Evolutionary conservation across 2,888 invertebrate genomes (phyloP), one percentile per base, ranked within the genome.

Genomic region (Andrena fulva): DNA sequence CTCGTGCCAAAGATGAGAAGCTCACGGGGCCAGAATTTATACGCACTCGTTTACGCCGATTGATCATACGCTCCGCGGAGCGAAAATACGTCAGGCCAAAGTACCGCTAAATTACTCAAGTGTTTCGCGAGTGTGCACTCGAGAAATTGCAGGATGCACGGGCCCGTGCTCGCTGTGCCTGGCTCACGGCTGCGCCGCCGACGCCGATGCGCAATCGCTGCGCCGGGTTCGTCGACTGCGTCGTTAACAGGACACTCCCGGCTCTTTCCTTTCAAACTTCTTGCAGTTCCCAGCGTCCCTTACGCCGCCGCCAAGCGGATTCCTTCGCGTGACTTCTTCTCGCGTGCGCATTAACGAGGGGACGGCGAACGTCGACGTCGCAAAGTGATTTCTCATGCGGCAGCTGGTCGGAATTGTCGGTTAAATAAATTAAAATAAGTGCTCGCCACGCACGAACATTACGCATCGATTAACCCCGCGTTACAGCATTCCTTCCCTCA

Each of bases 21-120:
- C 74, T 68, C 74, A 60, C 67, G 76, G 68, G 77, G 59, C 67
- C 54, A 78, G 67, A 88, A 88, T 87, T 88, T 88, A 75, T 85
- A 82, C 84, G 79, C 84, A 80, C 80, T 81, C 82, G 80, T 85
- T 88, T 82, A 76, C 86, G 88, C 77, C 86, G 88, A 87, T 87
- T 85, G 88, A 89, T 89, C 84, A 88, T 84, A 71, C 85, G 87
- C 87, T 89, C 66, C 75, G 80, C 70, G 80, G 85, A 89, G 89
- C 86, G 88, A 89, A 89, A 88, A 88, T 87, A 85, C 87, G 89
- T 83, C 89, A 77, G 77, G 85, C 79, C 79, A 78, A 88, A 88
- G 87, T 89, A 82, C 85, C 89, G 87, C 81, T 85, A 89, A 88
- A 88, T 89, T 87, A 85, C 88, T 89, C 88, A 78, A 89, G 89